Evolutionary conservation across 2,113 vertebrate species (phyloP).

Genomic region (Phalacrocorax brasilianus): DNA sequence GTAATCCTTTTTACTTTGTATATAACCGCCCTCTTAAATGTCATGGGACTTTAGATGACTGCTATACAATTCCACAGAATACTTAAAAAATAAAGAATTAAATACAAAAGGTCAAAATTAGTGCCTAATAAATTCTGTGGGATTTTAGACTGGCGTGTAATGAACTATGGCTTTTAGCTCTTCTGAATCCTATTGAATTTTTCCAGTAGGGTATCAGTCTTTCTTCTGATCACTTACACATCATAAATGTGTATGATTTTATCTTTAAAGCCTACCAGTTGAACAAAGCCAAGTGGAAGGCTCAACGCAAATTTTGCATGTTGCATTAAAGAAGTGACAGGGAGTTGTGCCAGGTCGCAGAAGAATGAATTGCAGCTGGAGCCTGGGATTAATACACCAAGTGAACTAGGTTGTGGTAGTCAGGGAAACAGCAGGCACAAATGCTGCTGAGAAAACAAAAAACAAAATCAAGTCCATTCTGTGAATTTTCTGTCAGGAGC

Average conservation of each 20-base stretch:
- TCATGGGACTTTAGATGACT: background rate
- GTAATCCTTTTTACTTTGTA: background rate
- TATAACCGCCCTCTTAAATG: background rate
- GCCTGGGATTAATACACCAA: background rate
- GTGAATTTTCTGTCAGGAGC: background rate
- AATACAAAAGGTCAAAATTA: background rate
- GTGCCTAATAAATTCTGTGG: background rate
- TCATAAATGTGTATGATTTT: background rate
- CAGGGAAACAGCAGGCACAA: conserved; percentile 47
- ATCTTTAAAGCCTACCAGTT: background rate
- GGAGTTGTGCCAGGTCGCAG: background rate
- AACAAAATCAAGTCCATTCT: background rate
- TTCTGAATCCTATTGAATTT: background rate
- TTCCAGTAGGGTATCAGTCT: background rate
- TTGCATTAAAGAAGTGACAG: background rate
- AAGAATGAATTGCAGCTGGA: conserved; percentile 1
- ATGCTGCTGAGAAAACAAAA: background rate
- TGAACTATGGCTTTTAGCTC: background rate
- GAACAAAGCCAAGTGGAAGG: background rate
- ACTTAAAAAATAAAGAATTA: background rate
- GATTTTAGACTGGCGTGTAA: background rate
- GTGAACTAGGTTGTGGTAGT: conserved; percentile 14
- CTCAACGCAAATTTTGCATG: background rate
- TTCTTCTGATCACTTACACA: background rate
- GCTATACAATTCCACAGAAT: background rate